A percentile compares a stretch with the other conserved stretches of the same genome.
These are phyloP conservation scores for Anorthoa munda DNA, from an alignment of 2,888 invertebrate genomes.

Conservation along the genomic window DNA sequence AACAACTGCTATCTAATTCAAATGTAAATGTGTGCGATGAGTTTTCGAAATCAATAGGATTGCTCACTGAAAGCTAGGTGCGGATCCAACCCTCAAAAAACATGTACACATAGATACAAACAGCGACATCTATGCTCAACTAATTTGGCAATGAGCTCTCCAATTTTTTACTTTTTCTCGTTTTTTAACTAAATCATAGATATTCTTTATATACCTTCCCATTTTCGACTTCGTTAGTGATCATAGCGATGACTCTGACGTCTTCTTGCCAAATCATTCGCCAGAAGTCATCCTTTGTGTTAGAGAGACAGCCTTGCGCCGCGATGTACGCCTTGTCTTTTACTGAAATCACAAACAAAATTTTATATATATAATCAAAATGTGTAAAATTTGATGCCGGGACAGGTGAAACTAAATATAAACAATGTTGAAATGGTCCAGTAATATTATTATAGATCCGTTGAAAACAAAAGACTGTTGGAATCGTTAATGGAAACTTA, in stretches of 20 bases:
- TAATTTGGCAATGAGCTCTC: neutral
- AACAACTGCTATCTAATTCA: too few relatives aligned
- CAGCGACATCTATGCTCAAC: neutral
- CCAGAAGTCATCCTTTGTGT: slow-evolving; percentile 98
- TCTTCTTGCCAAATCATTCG: slow-evolving; percentile 99
- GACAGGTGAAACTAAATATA: too few relatives aligned
- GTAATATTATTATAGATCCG: neutral
- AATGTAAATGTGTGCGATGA: too few relatives aligned
- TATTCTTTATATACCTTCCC: slow-evolving; percentile 92
- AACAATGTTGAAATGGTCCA: too few relatives aligned
- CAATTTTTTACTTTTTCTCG: neutral
- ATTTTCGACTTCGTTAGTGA: slow-evolving; percentile 98
- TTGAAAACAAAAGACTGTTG: neutral
- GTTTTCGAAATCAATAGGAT: too few relatives aligned
- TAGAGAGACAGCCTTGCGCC: slow-evolving; percentile 97
- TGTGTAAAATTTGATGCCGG: too few relatives aligned
- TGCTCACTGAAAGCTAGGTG: too few relatives aligned
- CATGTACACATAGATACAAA: too few relatives aligned
- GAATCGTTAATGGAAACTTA: neutral
- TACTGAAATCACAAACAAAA: slow-evolving; percentile 71
- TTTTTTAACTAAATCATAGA: neutral
- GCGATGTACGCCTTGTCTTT: slow-evolving; percentile 95
- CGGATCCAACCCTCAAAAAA: too few relatives aligned
- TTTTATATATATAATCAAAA: too few relatives aligned
- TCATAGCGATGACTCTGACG: slow-evolving; percentile 99